Percentiles rank a stretch among this genome's conserved stretches.
Conservation (phyloP, 2,113 vertebrate species). For the Muntiacus muntjak region DNA sequence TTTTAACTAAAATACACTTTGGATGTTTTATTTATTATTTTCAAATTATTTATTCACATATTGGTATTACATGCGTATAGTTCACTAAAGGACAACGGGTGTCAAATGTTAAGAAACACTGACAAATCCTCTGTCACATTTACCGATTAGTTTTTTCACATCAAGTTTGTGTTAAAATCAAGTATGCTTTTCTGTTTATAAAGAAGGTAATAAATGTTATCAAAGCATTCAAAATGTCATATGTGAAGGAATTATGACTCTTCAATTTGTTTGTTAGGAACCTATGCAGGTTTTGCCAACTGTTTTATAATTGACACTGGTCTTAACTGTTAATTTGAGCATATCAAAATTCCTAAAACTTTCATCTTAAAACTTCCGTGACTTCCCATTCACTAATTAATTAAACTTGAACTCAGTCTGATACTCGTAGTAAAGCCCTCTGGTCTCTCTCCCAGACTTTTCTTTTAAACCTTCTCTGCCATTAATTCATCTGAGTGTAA, state of each 20-base stretch:
- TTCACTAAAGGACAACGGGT: not conserved
- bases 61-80: not conserved
- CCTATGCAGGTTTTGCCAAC: not conserved
- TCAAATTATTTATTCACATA: not conserved
- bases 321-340: constrained; percentile 44
- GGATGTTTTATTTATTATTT: not conserved
- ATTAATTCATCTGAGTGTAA: not conserved
- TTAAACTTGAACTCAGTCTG: constrained; percentile 23
- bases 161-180: not conserved
- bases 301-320: not conserved
- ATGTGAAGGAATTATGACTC: not conserved
- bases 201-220: not conserved
- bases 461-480: not conserved
- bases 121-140: not conserved
- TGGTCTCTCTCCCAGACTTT: not conserved
- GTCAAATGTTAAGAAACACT: not conserved
- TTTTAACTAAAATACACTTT: not conserved
- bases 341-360: not conserved
- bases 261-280: not conserved
- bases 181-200: not conserved
- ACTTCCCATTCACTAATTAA: not conserved
- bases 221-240: not conserved
- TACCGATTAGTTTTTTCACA: not conserved
- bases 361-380: not conserved
- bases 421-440: not conserved